Evolutionary conservation across 2,113 vertebrate species (phyloP).

Genomic region (Canis aureus): DNA sequence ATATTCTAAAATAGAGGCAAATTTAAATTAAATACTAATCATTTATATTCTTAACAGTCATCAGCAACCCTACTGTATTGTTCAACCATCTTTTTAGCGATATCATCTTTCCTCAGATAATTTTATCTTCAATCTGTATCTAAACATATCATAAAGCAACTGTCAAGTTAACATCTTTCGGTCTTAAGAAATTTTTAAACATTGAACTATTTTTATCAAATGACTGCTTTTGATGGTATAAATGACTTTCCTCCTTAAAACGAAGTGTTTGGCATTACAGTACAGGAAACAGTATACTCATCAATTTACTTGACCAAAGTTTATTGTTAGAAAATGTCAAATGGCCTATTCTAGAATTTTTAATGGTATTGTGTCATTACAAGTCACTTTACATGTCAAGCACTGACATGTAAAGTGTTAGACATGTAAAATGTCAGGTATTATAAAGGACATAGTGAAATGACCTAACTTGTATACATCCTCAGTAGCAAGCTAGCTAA

Average conservation of each 20-base stretch:
- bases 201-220: not conserved
- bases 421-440: too few species aligned
- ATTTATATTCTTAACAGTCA: conserved; percentile 1
- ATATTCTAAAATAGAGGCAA: not conserved
- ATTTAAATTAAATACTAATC: not conserved
- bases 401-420: too few species aligned
- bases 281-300: not conserved
- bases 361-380: not conserved
- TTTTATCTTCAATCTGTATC: not conserved
- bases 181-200: not conserved
- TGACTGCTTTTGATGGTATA: not conserved
- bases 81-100: not conserved
- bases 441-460: not conserved
- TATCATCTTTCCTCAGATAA: not conserved
- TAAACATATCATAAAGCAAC: not conserved
- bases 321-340: not conserved
- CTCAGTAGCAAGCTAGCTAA: not conserved
- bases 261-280: not conserved
- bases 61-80: not conserved
- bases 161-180: not conserved
- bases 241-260: not conserved
- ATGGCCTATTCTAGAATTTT: not conserved
- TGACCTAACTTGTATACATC: not conserved
- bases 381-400: too few species aligned
- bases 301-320: not conserved